Base-by-base conservation (phyloP, 2,113 vertebrate genomes). In the Hemicordylus capensis region DNA sequence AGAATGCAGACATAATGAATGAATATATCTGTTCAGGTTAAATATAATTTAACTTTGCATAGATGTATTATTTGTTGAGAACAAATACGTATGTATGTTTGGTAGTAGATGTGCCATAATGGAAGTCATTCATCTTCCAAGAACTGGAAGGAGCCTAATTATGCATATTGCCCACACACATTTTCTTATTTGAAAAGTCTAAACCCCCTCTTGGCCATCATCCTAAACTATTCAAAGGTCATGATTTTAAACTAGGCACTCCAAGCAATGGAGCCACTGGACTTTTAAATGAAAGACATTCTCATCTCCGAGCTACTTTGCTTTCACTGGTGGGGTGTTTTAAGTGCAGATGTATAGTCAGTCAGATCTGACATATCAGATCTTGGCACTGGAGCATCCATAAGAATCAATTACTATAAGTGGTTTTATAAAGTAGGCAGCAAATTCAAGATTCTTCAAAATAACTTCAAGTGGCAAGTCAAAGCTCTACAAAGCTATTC, bases 91-190 rank as follows among this genome's bases (percentile, higher is more conserved):
- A 39, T 75, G 39, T 39, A 12, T 31, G 54, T 48, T 10, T 83
- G 39, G 48, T 24, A 73, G 4, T 46, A 76, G 64, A 44, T 44
- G 39, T 44, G 20, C 78, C 66, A 15, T 66, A 28, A 44, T 67
- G 15, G 44, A 58, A 51, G 61, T 8, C 22, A 24, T 67, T 51
- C 51, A 20, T 7, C 63, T 67, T 63, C 12, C 48, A 58, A 39
- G 61, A 63, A 84, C 80, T 31, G 22, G 76, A 86, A n/a, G n/a
- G n/a, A 72, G 73, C 10, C 15, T 78, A 86, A 81, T 75, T 69
- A 10, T 9, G 34, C 20, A 22, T 1, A 11, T 1, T 83, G 42
- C 19, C 73, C 24, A 44, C 28, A 79, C 2, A n/a, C 37, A 20
- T 34, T 39, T 26, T 80, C 48, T 31, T 12, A 42, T 31, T 72